phyloP scores from a whole-genome alignment of 2,113 vertebrate genomes.

The Ivindomyrus marchei region DNA sequence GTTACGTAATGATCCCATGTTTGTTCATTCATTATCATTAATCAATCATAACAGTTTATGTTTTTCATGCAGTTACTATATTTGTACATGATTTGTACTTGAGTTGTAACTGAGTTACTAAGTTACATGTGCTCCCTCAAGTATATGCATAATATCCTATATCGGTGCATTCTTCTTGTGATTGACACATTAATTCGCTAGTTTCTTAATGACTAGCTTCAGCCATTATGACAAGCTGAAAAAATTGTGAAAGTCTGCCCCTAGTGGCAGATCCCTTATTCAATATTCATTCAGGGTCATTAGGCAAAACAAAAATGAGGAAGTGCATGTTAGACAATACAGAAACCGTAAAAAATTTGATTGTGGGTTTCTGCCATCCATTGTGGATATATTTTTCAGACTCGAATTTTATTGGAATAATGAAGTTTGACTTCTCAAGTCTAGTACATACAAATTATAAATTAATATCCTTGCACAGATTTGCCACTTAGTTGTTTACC shows the following conservation, averaged over 20 bases:
- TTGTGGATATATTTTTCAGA: too few species aligned
- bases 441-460: too few species aligned
- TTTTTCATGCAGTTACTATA: neutral
- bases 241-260: neutral
- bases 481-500: too few species aligned
- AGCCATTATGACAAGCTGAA: neutral
- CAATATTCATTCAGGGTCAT: neutral
- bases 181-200: too few species aligned
- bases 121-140: neutral
- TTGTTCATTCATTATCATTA: neutral
- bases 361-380: too few species aligned
- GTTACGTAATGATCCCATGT: neutral
- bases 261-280: neutral
- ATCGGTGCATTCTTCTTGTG: too few species aligned
- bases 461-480: too few species aligned
- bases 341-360: too few species aligned
- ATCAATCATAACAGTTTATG: neutral
- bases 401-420: too few species aligned
- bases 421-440: too few species aligned
- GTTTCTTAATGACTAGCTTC: too few species aligned
- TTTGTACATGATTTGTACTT: neutral
- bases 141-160: too few species aligned
- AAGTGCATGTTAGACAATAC: neutral
- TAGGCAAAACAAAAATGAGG: neutral
- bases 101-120: neutral